Base-by-base conservation (phyloP, 2,113 vertebrate genomes). In the Climacteris rufus region DNA sequence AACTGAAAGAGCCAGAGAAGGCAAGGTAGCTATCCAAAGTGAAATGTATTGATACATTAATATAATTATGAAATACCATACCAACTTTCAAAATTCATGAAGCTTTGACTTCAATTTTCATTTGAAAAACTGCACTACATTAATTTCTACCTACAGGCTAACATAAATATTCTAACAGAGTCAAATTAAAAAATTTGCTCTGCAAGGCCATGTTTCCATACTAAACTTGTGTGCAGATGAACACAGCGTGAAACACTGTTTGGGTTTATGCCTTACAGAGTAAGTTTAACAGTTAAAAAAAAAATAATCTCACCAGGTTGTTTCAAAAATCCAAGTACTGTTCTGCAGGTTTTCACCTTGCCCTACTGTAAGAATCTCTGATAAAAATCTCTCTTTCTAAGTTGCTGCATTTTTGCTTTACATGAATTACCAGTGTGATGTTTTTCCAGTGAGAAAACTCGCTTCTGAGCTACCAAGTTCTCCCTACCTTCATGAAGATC, bases 41-140 rank as follows among this genome's bases (percentile, higher is more conserved):
- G 24, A 77, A 72, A 69, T 7, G 2, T 2, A 44, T 1, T 30
- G 31, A 40, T 15, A 61, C 1, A 5, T 4, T 18, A 64, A 66
- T 5, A 3, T 7, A 69, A 27, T 14, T 35, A 49, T 6, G 11
- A 64, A 89, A 83, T 39, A 17, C 15, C 42, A 40, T 0, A 33
- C 0, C n/a, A 53, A 11, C 10, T 59, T 39, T 10, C 50, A 64
- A 53, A 94, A 50, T 52, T n/a, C 39, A 88, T 39, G 40, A 33
- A 52, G 10, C 28, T 83, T 33, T 20, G 44, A 54, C 37, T 59
- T 30, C 0, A 6, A 49, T 42, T 81, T 80, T 87, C 18, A 70
- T 5, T n/a, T 56, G 33, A 87, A 83, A 83, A 83, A 27, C 0
- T 1, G 0, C 17, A 52, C 9, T 8, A 31, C 1, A 1, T 31